Evolutionary conservation across 2,888 invertebrate genomes (phyloP).

Genomic region (Melieria omissa): DNA sequence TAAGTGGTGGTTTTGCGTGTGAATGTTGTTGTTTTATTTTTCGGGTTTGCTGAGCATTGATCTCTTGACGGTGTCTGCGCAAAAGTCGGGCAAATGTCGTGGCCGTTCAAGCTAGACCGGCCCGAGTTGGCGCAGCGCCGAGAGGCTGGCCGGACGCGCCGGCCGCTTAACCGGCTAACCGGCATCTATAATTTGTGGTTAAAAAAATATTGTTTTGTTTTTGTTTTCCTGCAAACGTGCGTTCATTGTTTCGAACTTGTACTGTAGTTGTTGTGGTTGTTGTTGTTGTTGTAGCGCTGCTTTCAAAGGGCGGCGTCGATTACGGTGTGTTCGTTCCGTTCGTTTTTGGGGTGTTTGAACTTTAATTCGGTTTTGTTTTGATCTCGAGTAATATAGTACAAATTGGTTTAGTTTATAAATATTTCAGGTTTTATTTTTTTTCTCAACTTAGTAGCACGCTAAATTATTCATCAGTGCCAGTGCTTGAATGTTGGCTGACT

Average conservation of each 20-base stretch:
- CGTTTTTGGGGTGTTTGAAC: constrained; percentile 1
- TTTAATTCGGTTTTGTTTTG: constrained; percentile 9
- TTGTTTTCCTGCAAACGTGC: neutral
- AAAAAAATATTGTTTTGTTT: neutral
- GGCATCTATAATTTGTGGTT: constrained; percentile 7
- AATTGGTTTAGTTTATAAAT: too few species aligned
- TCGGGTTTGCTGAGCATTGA: constrained; percentile 12
- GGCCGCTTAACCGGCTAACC: neutral
- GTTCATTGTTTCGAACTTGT: neutral
- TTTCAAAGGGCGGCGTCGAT: neutral
- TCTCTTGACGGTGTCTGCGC: constrained; percentile 17
- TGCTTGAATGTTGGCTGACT: too few species aligned
- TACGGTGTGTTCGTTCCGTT: neutral
- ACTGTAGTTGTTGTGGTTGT: neutral
- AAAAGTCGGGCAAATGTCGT: constrained; percentile 40
- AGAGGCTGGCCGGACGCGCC: neutral
- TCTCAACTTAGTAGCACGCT: too few species aligned
- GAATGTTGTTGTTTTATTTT: neutral
- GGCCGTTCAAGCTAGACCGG: neutral
- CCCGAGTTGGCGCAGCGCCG: neutral
- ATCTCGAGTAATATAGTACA: neutral
- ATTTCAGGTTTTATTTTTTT: too few species aligned
- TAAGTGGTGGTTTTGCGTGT: neutral
- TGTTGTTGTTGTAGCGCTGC: neutral
- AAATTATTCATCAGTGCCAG: too few species aligned